Percentiles rank a stretch among this genome's conserved stretches.
These are phyloP conservation scores for Alviniconcha marisindica DNA, from an alignment of 1,140 invertebrate genomes.

Conservation along the genomic window DNA sequence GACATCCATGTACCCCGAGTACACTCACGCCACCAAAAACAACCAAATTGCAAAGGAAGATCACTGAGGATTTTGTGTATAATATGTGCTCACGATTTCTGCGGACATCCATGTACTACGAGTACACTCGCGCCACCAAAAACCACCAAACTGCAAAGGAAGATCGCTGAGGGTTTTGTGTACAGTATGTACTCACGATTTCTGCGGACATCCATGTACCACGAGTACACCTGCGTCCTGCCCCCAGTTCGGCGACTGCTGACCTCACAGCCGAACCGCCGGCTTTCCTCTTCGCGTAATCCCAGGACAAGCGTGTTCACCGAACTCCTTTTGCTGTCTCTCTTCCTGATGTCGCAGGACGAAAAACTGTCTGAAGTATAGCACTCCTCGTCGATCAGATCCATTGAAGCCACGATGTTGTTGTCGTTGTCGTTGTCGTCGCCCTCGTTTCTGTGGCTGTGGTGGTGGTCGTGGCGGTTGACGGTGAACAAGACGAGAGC, in stretches of 20 bases:
- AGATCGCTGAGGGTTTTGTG: neutral
- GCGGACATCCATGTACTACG: neutral
- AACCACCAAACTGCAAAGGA: neutral
- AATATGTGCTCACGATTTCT: neutral
- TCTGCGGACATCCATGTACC: neutral
- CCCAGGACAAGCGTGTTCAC: neutral
- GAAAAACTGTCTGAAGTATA: conserved; percentile 31
- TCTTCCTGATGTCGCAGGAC: conserved; percentile 1
- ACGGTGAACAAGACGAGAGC: neutral
- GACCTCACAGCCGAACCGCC: conserved; percentile 26
- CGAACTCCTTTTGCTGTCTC: neutral
- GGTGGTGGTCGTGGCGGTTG: neutral
- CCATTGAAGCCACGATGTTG: conserved; percentile 27
- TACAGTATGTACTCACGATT: conserved; percentile 14
- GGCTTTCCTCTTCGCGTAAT: neutral
- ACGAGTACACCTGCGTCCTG: neutral
- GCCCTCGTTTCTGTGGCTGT: neutral
- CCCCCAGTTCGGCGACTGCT: conserved; percentile 1
- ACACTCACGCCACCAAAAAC: neutral
- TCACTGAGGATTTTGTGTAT: neutral
- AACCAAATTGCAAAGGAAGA: neutral
- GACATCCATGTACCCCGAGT: neutral
- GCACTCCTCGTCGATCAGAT: conserved; percentile 1
- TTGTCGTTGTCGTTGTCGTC: neutral
- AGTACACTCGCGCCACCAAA: neutral